Evolutionary conservation across 2,888 invertebrate genomes (phyloP), one percentile per base, ranked within the genome.

Genomic region (Dicyrtomina minuta): DNA sequence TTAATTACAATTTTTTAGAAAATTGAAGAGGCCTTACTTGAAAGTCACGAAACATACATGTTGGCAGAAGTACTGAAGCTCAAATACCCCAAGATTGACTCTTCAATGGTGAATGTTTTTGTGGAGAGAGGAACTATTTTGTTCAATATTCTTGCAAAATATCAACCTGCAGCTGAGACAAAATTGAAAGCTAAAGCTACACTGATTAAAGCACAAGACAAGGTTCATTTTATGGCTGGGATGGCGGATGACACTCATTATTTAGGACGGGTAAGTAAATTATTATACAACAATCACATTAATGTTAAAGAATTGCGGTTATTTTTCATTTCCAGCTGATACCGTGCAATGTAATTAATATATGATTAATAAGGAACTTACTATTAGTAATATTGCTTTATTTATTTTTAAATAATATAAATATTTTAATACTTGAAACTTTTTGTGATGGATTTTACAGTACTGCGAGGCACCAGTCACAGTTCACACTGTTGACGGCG

Each of bases 211-310:
- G 67, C 67, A 15, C 22, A 24, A 2, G 41, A 49, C 17, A 27
- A 68, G 22, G 26, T 51, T 15, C 27, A 17, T 24, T 39, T 41
- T 15, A 46, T 68, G 51, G 13, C 17, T 6, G 39, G 22, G 8
- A 41, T 60, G 4, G 46, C 22, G n/a, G 67, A 68, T 39, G 60
- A 59, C 1, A 60, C 27, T 10, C 49, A 60, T 20, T 46, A 60
- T 26, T 20, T 60, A 39, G 10, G 27, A 39, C 51, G 39, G 22
- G 67, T 68, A 46, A 65, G 20, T 43, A n/a, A n/a, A n/a, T n/a
- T n/a, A n/a, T n/a, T n/a, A n/a, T n/a, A n/a, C n/a, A n/a, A n/a
- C n/a, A n/a, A n/a, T n/a, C n/a, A n/a, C n/a, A n/a, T n/a, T n/a
- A n/a, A n/a, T n/a, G n/a, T n/a, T n/a, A n/a, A n/a, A n/a, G n/a